A percentile compares a stretch with the other conserved stretches of the same genome.
Conservation (phyloP, 1,140 invertebrate species). For the Ceratosolen fusciceps region DNA sequence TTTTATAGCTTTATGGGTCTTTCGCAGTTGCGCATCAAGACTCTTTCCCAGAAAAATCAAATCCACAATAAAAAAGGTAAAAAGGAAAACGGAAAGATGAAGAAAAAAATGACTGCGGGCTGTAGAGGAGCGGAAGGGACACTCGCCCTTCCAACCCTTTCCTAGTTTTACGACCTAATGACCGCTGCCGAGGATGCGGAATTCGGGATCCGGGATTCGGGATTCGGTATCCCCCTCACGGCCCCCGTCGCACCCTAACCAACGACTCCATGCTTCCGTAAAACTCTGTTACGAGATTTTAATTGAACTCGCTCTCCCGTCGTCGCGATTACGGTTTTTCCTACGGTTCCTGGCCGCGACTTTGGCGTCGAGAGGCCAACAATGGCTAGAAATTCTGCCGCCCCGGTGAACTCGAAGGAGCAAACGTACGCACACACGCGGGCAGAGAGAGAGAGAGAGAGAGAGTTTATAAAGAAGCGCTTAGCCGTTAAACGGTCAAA, state of each 20-base stretch:
- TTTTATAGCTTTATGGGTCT: constrained; percentile 33
- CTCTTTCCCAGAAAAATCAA: constrained; percentile 44
- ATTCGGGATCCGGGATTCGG: no score
- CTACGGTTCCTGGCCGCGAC: no score
- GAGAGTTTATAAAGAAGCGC: constrained; percentile 44
- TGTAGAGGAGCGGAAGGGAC: neutral
- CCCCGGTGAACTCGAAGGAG: no score
- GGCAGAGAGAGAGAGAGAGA: constrained; percentile 8
- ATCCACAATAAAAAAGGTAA: constrained; percentile 31
- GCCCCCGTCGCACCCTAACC: neutral
- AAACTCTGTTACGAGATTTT: constrained; percentile 45
- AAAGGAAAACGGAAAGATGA: neutral
- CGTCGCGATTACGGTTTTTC: constrained; percentile 28
- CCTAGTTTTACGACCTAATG: constrained; percentile 44
- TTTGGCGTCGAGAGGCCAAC: no score
- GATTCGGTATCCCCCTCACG: neutral
- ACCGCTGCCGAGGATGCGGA: constrained; percentile 18
- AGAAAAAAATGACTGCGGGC: neutral
- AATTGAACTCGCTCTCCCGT: constrained; percentile 31
- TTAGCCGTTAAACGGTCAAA: constrained; percentile 55
- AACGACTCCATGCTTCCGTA: constrained; percentile 11
- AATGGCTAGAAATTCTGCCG: no score
- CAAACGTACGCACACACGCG: no score
- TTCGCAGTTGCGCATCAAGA: constrained; percentile 8
- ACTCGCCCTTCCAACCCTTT: constrained; percentile 45